A percentile compares a stretch with the other conserved stretches of the same genome.
Evolutionary conservation across 1,140 invertebrate species (phyloP).

Genomic region (Contarinia nasturtii): DNA sequence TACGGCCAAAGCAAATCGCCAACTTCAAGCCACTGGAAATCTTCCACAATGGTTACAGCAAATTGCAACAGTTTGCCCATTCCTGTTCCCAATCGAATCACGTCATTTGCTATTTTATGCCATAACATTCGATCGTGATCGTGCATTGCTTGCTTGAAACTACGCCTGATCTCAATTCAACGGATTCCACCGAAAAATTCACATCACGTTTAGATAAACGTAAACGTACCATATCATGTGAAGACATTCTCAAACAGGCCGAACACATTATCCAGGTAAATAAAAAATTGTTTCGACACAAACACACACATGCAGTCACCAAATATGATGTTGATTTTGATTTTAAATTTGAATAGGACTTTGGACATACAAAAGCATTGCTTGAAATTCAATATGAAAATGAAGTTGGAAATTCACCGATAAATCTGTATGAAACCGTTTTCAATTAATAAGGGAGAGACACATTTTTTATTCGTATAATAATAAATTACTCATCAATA

Average conservation of each 20-base stretch:
- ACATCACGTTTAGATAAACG: slow-evolving; percentile 81
- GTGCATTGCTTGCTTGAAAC: slow-evolving; percentile 80
- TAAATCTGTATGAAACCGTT: too few species aligned
- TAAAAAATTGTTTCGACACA: neutral
- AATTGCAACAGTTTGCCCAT: slow-evolving; percentile 82
- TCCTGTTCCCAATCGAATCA: slow-evolving; percentile 92
- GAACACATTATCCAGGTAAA: slow-evolving; percentile 65
- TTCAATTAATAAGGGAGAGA: too few species aligned
- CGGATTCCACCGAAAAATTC: slow-evolving; percentile 66
- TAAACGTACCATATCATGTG: slow-evolving; percentile 79
- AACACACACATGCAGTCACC: neutral
- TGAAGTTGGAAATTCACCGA: slow-evolving; percentile 95
- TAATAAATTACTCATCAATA: too few species aligned
- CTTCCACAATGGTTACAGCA: slow-evolving; percentile 88
- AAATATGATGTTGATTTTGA: neutral
- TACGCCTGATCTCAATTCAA: slow-evolving; percentile 55
- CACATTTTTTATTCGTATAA: too few species aligned
- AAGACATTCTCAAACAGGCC: slow-evolving; percentile 87
- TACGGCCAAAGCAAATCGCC: slow-evolving; percentile 87
- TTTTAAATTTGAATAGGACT: slow-evolving; percentile 35
- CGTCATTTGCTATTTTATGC: slow-evolving; percentile 89
- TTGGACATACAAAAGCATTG: slow-evolving; percentile 78
- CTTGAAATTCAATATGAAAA: slow-evolving; percentile 92
- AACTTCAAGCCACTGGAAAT: slow-evolving; percentile 96
- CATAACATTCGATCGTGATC: slow-evolving; percentile 87